Base-by-base conservation (phyloP, 2,888 invertebrate species). In the Hirtodrosophila trivittata region DNA sequence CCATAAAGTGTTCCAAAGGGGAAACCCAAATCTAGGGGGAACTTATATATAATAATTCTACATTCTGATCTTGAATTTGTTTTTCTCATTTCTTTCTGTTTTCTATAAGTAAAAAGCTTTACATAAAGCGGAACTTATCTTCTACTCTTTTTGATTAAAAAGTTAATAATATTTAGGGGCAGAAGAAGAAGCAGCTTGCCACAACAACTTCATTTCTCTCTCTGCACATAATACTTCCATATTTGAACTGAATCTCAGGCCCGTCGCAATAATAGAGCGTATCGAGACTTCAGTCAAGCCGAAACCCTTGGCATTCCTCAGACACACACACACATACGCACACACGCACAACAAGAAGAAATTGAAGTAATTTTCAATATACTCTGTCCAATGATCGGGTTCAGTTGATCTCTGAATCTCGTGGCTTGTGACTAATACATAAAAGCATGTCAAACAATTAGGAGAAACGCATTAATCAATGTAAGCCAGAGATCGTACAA, bases 391-490 rank as follows among this genome's bases (percentile, higher is more conserved):
- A 55, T 71, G 59, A 69, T 65, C 65, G 10, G 43, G 13, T 5
- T 16, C 47, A 64, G 43, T 51, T 64, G 39, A 12, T 39, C 12
- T 28, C 26, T 12, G n/a, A n/a, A 46, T 28, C 10, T 54, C 9
- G 28, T n/a, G 47, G 63, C 71, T 21, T 21, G 63, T 72, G 71
- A 71, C 73, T 72, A 71, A 72, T 71, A 38, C 73, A 49, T 51
- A 56, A 73, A 54, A 63, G 63, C 71, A 59, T 67, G 71, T 64
- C 71, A 52, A 73, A 50, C 71, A 74, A 70, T 74, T 75, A 51
- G 54, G 57, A 42, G 66, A 64, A 74, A 70, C 21, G 41, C 75
- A 74, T 74, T 74, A 75, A 74, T 74, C 74, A 74, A 60, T 66
- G 55, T 57, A 45, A 38, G 45, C 50, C 42, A 21, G 30, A 30